These are phyloP conservation scores for Smutsia temminckii DNA, from an alignment of 2,797 vertebrate genomes.

Conservation along the genomic window DNA sequence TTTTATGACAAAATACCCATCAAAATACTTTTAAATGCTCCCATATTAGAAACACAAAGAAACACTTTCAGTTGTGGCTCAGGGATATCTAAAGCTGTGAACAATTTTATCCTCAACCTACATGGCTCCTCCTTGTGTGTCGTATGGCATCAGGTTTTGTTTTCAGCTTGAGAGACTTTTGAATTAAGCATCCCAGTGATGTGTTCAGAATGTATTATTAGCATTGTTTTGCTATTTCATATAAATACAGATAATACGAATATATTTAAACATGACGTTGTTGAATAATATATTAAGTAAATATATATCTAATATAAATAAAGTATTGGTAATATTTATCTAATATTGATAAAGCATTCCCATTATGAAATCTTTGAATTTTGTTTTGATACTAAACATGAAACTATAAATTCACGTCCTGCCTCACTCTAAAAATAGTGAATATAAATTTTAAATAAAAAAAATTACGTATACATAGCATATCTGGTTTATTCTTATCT, in stretches of 20 bases:
- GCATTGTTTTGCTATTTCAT: not conserved
- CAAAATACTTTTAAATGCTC: not conserved
- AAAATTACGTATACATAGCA: conserved; percentile 54
- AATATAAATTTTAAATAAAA: conserved; percentile 69
- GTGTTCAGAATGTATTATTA: conserved; percentile 76
- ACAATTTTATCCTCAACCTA: not conserved
- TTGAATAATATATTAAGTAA: not conserved
- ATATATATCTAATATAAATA: not conserved
- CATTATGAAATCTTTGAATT: conserved; percentile 73
- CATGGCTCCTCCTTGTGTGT: not conserved
- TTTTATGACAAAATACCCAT: not conserved
- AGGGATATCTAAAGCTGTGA: not conserved
- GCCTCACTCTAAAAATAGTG: conserved; percentile 60
- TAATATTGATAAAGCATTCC: conserved; percentile 11
- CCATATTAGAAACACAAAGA: not conserved
- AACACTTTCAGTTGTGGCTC: not conserved
- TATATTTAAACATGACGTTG: not conserved
- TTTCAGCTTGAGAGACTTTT: conserved; percentile 59
- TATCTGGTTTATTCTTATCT: conserved; percentile 71
- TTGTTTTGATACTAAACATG: conserved; percentile 70
- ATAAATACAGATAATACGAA: not conserved
- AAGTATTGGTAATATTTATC: not conserved
- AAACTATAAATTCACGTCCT: conserved; percentile 57
- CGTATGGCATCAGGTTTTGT: not conserved
- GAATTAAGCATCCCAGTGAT: conserved; percentile 51